phyloP scores from a whole-genome alignment of 1,140 invertebrate genomes.

The Lepidurus packardi region DNA sequence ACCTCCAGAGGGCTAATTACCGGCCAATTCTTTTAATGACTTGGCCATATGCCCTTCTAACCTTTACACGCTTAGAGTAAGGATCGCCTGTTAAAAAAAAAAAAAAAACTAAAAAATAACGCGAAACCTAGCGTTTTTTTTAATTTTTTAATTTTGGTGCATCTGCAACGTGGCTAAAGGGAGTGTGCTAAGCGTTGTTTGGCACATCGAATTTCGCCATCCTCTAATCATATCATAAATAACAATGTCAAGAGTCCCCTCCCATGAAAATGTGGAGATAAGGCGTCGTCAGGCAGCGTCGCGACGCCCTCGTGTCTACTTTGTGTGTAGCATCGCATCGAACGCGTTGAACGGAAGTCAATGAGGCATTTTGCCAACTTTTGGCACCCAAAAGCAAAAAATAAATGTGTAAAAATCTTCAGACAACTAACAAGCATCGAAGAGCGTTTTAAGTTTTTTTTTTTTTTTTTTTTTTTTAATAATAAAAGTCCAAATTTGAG shows the following conservation, averaged over 20 bases:
- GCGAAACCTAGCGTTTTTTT: not conserved
- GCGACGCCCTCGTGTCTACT: not conserved
- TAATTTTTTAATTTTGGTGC: no score
- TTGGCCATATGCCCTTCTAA: constrained; percentile 21
- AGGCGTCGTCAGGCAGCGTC: not conserved
- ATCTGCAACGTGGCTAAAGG: not conserved
- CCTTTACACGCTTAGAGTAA: not conserved
- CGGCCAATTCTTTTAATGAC: not conserved
- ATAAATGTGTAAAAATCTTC: not conserved
- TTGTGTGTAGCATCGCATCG: not conserved
- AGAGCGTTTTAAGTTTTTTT: no score
- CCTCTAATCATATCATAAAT: not conserved
- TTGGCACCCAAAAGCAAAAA: not conserved
- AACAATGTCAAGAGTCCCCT: constrained; percentile 5
- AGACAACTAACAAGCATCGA: not conserved
- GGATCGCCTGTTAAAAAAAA: not conserved
- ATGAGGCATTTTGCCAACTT: constrained; percentile 5
- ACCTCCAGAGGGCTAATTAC: constrained; percentile 9
- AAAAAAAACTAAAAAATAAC: not conserved
- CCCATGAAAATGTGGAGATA: constrained; percentile 7
- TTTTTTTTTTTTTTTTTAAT: not conserved
- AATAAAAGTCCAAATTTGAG: not conserved
- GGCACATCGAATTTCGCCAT: not conserved
- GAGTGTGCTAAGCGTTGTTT: not conserved
- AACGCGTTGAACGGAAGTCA: constrained; percentile 9